Evolutionary conservation across 1,140 invertebrate genomes (phyloP), one percentile per base, ranked within the genome.

Genomic region (Chironomus striatipennis): DNA sequence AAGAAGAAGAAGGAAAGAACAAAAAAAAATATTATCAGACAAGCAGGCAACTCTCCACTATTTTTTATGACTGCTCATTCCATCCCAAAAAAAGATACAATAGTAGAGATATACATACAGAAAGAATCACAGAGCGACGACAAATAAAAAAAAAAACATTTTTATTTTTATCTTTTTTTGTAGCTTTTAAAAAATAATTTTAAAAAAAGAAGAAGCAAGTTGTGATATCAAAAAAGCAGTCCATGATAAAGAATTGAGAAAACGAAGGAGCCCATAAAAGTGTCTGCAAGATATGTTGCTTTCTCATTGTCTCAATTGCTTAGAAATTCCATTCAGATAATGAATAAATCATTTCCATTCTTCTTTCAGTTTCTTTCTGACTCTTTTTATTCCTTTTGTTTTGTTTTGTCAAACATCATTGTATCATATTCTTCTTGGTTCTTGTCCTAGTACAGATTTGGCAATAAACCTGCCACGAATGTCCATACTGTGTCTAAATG

Each of bases 301-400:
- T 12, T 57, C 47, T 57, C 47, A 57, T 57, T 57, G 47, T 57
- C 47, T 57, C 47, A 57, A 57, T 57, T 57, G 47, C 12, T 57
- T 57, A 57, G 47, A 57, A 57, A 57, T 57, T 57, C 47, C 47
- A 57, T 57, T 57, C 47, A 57, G 47, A 57, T 57, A 57, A 57
- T 57, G 47, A 57, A 57, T 57, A 57, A 57, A 57, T 57, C 47
- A 57, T 57, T 57, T n/a, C 12, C 47, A 57, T 57, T 57, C 47
- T 57, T 34, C 24, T 34, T 34, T 34, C 24, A 34, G 24, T 34
- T 34, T 34, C 24, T 34, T 34, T 34, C 24, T 57, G n/a, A n/a
- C n/a, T n/a, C n/a, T n/a, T n/a, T n/a, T n/a, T n/a, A n/a, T n/a
- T n/a, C n/a, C n/a, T n/a, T n/a, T n/a, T n/a, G 47, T 57, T 57